These are phyloP conservation scores for Phyllostomus hastatus DNA, from an alignment of 2,113 vertebrate genomes.

Conservation along the genomic window DNA sequence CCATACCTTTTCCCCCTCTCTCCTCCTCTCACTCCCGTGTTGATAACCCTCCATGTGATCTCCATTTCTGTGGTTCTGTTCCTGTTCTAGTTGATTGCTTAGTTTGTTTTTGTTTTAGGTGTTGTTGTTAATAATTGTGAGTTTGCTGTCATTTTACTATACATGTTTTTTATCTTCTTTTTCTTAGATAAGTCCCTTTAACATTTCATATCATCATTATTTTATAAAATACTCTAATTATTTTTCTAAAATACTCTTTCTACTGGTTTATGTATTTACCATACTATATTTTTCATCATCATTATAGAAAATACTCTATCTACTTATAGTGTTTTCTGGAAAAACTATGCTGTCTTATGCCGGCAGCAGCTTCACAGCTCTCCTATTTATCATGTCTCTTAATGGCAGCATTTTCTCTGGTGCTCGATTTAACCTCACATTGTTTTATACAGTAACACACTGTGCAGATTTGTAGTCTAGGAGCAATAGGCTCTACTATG, in stretches of 20 bases:
- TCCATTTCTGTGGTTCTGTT: no score
- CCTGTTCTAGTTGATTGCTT: no score
- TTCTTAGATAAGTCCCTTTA: no score
- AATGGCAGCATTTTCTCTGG: neutral
- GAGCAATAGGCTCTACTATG: neutral
- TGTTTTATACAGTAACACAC: neutral
- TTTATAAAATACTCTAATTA: neutral
- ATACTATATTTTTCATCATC: neutral
- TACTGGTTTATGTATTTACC: neutral
- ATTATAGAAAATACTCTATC: neutral
- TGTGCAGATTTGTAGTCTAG: neutral
- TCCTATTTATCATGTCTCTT: neutral
- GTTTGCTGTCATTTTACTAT: no score
- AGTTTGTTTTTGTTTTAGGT: no score
- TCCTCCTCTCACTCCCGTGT: no score
- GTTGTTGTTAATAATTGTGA: no score
- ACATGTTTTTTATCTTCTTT: no score
- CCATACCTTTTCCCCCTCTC: no score
- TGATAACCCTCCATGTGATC: no score
- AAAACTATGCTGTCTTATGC: neutral
- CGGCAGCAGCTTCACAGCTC: neutral
- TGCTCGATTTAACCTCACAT: neutral
- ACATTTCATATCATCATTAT: neutral
- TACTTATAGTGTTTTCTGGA: neutral
- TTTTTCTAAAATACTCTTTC: neutral